Base-by-base conservation (phyloP, 2,888 invertebrate species). In the Neoascia interrupta region DNA sequence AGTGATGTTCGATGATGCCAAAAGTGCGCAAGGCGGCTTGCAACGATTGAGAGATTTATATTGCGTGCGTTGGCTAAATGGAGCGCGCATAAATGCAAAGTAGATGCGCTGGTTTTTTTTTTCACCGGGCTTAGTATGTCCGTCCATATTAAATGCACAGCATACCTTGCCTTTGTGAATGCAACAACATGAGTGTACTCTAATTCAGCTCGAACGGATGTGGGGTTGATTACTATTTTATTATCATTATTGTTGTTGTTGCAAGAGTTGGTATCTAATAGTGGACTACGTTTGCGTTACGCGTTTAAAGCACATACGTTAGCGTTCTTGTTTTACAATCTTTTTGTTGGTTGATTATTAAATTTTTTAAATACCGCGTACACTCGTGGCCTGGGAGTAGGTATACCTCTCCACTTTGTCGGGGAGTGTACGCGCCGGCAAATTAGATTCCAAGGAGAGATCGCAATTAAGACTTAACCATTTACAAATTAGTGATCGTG, bases 31-130 rank as follows among this genome's bases (percentile, higher is more conserved):
- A 26, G 13, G n/a, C 19, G 19, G 49, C 66, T 13, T 23, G 49
- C 19, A 79, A 66, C 79, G 73, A 79, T 79, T 79, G 66, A 79
- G 73, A 73, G 79, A 79, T 79, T 79, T 73, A 68, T 68, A 61
- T 68, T 79, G 79, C 79, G 79, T 79, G 68, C 54, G 54, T 51
- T 26, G 23, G 68, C 41, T 73, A 73, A 73, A 66, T 68, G 79
- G 68, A 61, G 66, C 56, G 64, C 73, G 79, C 60, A 56, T 51
- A 73, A 73, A 79, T 79, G 79, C 79, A 79, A 79, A 79, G 73
- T 63, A 66, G 34, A 11, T n/a, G 18, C 21, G 6, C n/a, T 31
- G 8, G 4, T 31, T 4, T 4, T n/a, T n/a, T n/a, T n/a, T n/a
- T n/a, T n/a, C n/a, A n/a, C n/a, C n/a, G n/a, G 31, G 31, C 8